phyloP scores from a whole-genome alignment of 1,140 invertebrate genomes.

The Conopomorpha cramerella region DNA sequence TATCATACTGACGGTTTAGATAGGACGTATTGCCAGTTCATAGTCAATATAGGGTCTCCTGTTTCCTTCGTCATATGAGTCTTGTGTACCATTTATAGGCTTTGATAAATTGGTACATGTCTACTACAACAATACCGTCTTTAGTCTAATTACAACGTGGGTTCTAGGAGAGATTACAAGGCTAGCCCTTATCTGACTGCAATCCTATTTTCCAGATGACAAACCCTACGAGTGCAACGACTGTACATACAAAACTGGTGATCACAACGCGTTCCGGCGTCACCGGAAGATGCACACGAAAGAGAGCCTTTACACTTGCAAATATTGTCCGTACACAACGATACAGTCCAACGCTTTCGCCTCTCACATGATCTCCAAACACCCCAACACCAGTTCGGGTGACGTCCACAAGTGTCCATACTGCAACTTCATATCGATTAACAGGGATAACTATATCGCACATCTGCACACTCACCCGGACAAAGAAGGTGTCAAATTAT shows the following conservation, averaged over 20 bases:
- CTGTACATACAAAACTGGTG: constrained; percentile 76
- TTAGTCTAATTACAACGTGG: no score
- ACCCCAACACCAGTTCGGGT: constrained; percentile 54
- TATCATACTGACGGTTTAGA: no score
- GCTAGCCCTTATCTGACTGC: no score
- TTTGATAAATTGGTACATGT: no score
- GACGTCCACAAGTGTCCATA: constrained; percentile 57
- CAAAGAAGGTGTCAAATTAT: constrained; percentile 33
- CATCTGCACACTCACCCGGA: constrained; percentile 46
- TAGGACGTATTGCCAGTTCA: no score
- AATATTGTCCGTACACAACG: constrained; percentile 69
- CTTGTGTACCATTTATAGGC: no score
- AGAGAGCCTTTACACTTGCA: constrained; percentile 73
- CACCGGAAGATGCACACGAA: constrained; percentile 80
- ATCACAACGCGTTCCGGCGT: constrained; percentile 81
- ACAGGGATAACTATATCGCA: constrained; percentile 54
- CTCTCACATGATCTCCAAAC: constrained; percentile 61
- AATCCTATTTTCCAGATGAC: constrained; percentile 66
- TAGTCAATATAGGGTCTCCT: no score
- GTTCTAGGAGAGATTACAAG: no score
- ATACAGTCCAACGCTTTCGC: constrained; percentile 71
- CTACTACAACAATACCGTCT: no score
- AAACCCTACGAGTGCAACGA: constrained; percentile 81
- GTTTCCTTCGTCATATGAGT: no score
- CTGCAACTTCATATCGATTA: constrained; percentile 61